Conservation (phyloP, 2,797 vertebrate genomes). For the Knipowitschia caucasica region DNA sequence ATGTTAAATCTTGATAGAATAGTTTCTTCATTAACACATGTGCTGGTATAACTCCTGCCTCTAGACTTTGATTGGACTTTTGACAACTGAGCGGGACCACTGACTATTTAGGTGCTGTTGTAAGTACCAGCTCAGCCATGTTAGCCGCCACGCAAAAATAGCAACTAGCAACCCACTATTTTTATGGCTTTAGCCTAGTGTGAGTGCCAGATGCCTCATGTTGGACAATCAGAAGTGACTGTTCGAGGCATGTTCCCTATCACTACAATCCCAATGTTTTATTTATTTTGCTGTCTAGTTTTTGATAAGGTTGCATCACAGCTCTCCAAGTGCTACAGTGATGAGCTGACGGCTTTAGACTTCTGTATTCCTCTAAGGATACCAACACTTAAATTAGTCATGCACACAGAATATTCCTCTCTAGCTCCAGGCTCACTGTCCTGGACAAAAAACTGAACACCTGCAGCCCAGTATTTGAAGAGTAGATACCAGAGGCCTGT, state of each 20-base stretch:
- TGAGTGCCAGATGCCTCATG: slow-evolving; percentile 23
- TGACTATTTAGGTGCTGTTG: slow-evolving; percentile 23
- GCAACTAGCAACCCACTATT: slow-evolving; percentile 32
- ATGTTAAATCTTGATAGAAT: slow-evolving; percentile 31
- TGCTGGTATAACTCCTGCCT: slow-evolving; percentile 50
- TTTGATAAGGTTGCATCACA: slow-evolving; percentile 28
- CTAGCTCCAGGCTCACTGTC: slow-evolving; percentile 35
- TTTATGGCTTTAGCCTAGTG: slow-evolving; percentile 38
- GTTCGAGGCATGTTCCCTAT: slow-evolving; percentile 15
- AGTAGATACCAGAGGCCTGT: slow-evolving; percentile 58
- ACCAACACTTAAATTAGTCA: slow-evolving; percentile 19
- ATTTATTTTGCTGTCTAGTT: slow-evolving; percentile 35
- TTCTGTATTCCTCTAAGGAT: slow-evolving; percentile 14
- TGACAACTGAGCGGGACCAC: slow-evolving; percentile 20
- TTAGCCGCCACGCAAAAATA: slow-evolving; percentile 7
- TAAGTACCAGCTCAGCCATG: slow-evolving; percentile 33
- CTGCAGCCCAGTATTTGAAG: slow-evolving; percentile 34
- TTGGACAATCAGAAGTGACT: slow-evolving; percentile 47
- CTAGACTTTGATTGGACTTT: slow-evolving; percentile 41
- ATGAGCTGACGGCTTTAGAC: slow-evolving; percentile 22
- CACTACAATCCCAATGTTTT: slow-evolving; percentile 24
- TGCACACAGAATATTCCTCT: slow-evolving; percentile 24
- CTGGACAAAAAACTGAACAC: slow-evolving; percentile 48
- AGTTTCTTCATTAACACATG: slow-evolving; percentile 27
- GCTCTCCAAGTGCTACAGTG: slow-evolving; percentile 28